These are phyloP conservation scores for Propithecus perrieri DNA, from an alignment of 2,797 vertebrate genomes.

Conservation along the genomic window DNA sequence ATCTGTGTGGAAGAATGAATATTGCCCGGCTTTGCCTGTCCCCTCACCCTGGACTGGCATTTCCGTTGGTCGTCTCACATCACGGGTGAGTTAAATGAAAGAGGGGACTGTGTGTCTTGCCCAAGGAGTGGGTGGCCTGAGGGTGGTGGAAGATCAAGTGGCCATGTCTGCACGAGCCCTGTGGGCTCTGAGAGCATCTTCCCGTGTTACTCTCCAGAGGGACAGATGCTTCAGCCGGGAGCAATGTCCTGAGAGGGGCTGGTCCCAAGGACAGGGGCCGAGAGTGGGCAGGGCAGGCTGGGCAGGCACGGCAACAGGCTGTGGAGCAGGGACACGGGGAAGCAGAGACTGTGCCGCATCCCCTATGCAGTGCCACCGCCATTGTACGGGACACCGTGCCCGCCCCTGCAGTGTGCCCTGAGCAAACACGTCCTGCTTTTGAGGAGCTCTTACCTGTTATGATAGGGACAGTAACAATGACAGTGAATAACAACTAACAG, in stretches of 20 bases:
- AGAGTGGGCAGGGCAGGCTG: background rate
- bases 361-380: fast-evolving
- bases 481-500: fast-evolving
- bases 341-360: background rate
- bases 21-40: background rate
- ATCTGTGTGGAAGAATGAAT: background rate
- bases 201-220: background rate
- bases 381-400: fast-evolving
- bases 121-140: too few species aligned
- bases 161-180: background rate
- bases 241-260: background rate
- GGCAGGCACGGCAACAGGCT: background rate
- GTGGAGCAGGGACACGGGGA: background rate
- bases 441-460: background rate
- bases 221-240: background rate
- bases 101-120: background rate
- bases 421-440: background rate
- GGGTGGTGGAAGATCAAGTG: background rate
- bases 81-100: background rate
- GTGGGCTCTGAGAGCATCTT: background rate
- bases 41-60: background rate
- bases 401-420: fast-evolving
- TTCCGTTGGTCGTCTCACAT: background rate
- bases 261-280: background rate
- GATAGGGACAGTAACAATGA: too few species aligned